Base-by-base conservation (phyloP, 2,797 vertebrate species). In the Loriculus beryllinus region DNA sequence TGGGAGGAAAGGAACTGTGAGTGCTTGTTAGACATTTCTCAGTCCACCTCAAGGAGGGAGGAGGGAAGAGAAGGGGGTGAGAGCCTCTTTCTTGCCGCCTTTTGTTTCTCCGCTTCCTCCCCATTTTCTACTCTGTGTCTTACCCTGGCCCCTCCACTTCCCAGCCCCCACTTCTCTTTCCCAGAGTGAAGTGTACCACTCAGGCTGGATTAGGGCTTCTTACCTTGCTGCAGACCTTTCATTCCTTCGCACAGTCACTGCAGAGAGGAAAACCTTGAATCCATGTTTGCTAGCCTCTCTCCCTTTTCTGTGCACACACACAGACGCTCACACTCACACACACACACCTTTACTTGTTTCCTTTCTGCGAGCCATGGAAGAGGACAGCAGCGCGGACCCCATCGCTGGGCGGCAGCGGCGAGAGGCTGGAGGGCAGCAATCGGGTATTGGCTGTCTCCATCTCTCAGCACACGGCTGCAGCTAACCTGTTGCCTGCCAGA, bases 401-500 rank as follows among this genome's bases (percentile, higher is more conserved):
- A 12, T 28, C 6, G 19, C 70, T 6, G 33, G 67, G 59, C 18
- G 12, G 74, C 49, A 62, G 67, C 5, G 3, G 78, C 39, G 4
- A 64, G 86, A 68, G 56, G 69, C 23, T 37, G 85, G 37, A 54
- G 47, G 64, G 43, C 31, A 74, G 63, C 64, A 28, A 42, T 28
- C 39, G 3, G 59, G 60, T 26, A 52, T 39, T 6, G 10, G 9
- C 40, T 86, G 37, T 86, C 51, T 92, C 59, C 75, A 82, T 91
- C 71, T 59, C 51, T 64, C 63, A 31, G 91, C 54, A 64, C 83
- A 68, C 62, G 3, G 86, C 94, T 70, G 60, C 4, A 9, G 88
- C 71, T 85, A 95, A 98, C 97, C 97, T 98, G 98, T 97, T 97
- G 97, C 97, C 94, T 52, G 68, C 82, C 54, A 19, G 89, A 79